phyloP scores from a whole-genome alignment of 2,888 invertebrate species.

The Spisula solida region DNA sequence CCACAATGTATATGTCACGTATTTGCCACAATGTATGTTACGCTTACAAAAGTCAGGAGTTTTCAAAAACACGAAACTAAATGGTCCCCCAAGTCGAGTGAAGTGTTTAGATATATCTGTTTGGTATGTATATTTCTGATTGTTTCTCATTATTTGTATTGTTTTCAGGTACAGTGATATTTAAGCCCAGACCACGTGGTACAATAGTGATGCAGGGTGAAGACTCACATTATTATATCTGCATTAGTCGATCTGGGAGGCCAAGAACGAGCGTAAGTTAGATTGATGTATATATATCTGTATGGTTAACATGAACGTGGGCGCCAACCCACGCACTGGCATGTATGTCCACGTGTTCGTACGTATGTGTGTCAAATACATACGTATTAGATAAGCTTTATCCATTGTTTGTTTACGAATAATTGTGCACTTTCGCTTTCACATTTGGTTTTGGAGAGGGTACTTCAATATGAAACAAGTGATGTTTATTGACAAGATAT shows the following conservation, averaged over 20 bases:
- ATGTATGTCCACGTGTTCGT: neutral
- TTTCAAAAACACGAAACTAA: neutral
- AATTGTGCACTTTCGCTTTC: too few relatives aligned
- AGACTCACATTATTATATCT: conserved; percentile 54
- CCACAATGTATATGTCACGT: too few relatives aligned
- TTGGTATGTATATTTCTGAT: neutral
- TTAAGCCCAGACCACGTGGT: conserved; percentile 52
- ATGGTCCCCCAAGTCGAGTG: neutral
- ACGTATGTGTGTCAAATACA: neutral
- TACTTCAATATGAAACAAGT: too few relatives aligned
- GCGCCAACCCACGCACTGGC: neutral
- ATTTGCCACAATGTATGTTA: too few relatives aligned
- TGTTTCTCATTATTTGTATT: neutral
- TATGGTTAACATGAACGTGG: neutral
- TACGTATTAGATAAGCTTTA: too few relatives aligned
- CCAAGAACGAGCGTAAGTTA: conserved; percentile 51
- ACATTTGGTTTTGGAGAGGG: too few relatives aligned
- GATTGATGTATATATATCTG: neutral
- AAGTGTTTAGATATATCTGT: neutral
- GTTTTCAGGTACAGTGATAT: conserved; percentile 60
- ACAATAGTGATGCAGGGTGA: conserved; percentile 56
- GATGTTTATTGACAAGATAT: too few relatives aligned
- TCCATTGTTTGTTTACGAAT: too few relatives aligned
- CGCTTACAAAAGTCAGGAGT: too few relatives aligned
- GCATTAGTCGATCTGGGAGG: conserved; percentile 55